Base-by-base conservation (phyloP, 2,888 invertebrate genomes). In the Tolmerus cingulatus region DNA sequence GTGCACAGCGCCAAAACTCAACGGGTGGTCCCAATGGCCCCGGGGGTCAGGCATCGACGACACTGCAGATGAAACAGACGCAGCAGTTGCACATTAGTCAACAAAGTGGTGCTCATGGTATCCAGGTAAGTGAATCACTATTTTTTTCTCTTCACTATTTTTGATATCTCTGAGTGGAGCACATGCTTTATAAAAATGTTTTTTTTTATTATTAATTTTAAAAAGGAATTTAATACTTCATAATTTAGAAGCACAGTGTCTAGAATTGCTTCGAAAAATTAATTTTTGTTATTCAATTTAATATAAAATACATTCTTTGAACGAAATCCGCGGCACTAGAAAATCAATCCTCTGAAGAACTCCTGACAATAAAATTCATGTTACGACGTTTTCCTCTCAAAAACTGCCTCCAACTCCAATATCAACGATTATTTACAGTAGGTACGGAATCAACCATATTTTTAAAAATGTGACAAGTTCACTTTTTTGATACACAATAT, bases 1-100 rank as follows among this genome's bases (percentile, higher is more conserved):
- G 91, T 94, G 89, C 94, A 85, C 88, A 88, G 79, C 87, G 89
- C n/a, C 88, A 88, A 55, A 87, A 82, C 66, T 88, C 89, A 90
- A 90, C 30, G 37, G 66, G 43, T n/a, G 84, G 87, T 86, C 85
- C 85, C 78, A 85, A 81, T 81, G 86, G 82, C 34, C 79, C 78
- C 85, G 87, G 89, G n/a, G 90, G 90, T 88, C 89, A 91, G 79
- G 91, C 91, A 51, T 93, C 94, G 12, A 93, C 95, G 46, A 94
- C 95, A 57, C 93, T 97, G 89, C 97, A 97, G 92, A 97, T 97
- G 94, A 96, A 96, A 91, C 97, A 97, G 92, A 96, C 97, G 87
- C 97, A 97, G 92, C 97, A 97, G 92, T 93, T 97, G 92, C 97
- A 97, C 92, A 96, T 98, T 90, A 95, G 94, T 90, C 97, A 97